Percentiles rank a stretch among this genome's conserved stretches.
phyloP scores from a whole-genome alignment of 1,140 invertebrate genomes.

The Tetramorium alpestre region DNA sequence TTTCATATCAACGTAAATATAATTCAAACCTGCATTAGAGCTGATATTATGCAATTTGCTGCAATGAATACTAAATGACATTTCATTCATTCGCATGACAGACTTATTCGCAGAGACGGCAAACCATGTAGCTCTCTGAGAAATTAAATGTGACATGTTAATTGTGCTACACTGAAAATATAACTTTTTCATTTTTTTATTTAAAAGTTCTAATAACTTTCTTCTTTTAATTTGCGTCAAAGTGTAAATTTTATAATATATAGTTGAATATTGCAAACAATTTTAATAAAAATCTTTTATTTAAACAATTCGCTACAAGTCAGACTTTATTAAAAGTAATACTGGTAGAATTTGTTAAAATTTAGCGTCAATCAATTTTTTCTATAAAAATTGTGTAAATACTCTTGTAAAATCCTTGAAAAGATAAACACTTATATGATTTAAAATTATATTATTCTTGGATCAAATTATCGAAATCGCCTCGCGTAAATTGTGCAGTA shows the following conservation, averaged over 20 bases:
- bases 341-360: too few species aligned
- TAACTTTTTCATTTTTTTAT: neutral
- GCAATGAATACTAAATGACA: neutral
- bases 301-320: neutral
- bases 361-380: too few species aligned
- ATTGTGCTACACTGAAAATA: neutral
- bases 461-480: neutral
- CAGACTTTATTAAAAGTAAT: too few species aligned
- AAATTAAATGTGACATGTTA: neutral
- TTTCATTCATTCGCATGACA: neutral
- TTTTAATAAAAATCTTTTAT: neutral
- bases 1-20: neutral
- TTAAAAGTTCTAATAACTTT: slow-evolving; percentile 2
- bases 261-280: neutral
- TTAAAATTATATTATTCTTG: neutral
- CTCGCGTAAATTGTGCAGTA: neutral
- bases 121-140: neutral
- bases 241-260: neutral
- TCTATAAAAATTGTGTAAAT: too few species aligned
- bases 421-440: neutral
- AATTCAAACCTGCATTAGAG: neutral
- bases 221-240: neutral
- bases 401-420: neutral
- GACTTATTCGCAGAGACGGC: neutral
- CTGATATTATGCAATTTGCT: neutral